Conservation (phyloP, 2,888 invertebrate genomes). For the Gibbula magus region DNA sequence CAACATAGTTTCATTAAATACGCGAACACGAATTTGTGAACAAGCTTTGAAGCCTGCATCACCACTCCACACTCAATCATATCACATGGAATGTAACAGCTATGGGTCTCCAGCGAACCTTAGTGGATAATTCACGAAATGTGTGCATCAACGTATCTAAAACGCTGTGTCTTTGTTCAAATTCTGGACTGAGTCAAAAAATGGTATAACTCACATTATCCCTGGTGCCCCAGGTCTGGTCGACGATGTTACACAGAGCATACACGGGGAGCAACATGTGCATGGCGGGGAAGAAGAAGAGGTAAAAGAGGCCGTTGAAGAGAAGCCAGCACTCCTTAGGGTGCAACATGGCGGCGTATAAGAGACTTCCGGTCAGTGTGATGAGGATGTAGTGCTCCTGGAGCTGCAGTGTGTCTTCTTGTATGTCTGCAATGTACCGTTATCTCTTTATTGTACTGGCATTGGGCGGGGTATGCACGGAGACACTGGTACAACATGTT, state of each 20-base stretch:
- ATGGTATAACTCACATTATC: constrained; percentile 46
- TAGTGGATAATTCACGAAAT: too few species aligned
- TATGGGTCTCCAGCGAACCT: too few species aligned
- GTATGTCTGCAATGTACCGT: constrained; percentile 40
- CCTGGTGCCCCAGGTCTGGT: constrained; percentile 60
- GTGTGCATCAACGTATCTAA: too few species aligned
- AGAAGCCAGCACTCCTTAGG: constrained; percentile 50
- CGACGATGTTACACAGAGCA: constrained; percentile 58
- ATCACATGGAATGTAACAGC: too few species aligned
- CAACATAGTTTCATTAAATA: too few species aligned
- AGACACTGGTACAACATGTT: neutral
- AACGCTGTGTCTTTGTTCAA: too few species aligned
- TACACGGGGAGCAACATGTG: constrained; percentile 59
- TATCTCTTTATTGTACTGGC: too few species aligned
- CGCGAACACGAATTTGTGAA: too few species aligned
- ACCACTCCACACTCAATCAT: too few species aligned
- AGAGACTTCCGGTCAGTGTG: constrained; percentile 42
- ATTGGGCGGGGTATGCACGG: too few species aligned
- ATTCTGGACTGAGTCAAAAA: too few species aligned
- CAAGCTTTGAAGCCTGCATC: too few species aligned
- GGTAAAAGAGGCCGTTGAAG: constrained; percentile 49
- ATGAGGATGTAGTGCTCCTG: constrained; percentile 46
- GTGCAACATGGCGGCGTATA: constrained; percentile 52
- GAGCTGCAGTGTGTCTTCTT: constrained; percentile 25
- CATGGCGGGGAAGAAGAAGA: constrained; percentile 57